A percentile compares a stretch with the other conserved stretches of the same genome.
Conservation (phyloP, 2,888 invertebrate genomes). For the Aleiodes testaceus region DNA sequence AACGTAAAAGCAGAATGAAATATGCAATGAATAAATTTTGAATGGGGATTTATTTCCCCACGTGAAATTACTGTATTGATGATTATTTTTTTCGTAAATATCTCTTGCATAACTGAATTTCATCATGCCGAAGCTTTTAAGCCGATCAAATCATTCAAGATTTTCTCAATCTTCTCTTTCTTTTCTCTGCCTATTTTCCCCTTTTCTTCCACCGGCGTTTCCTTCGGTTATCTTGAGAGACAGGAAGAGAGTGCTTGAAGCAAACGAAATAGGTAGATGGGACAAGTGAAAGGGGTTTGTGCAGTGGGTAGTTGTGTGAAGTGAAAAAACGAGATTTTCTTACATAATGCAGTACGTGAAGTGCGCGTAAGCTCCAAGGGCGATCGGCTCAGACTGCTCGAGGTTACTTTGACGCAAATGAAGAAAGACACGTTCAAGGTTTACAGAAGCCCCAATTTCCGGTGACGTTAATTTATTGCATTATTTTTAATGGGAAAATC, state of each 20-base stretch:
- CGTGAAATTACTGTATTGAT: background rate
- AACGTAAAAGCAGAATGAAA: no score
- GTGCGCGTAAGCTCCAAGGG: constrained; percentile 10
- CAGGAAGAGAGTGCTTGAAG: constrained; percentile 15
- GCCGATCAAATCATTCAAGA: constrained; percentile 20
- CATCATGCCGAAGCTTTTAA: constrained; percentile 24
- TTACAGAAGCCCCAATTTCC: constrained; percentile 23
- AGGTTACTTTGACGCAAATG: constrained; percentile 21
- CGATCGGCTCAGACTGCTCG: constrained; percentile 16
- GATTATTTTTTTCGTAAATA: background rate
- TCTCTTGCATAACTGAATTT: background rate
- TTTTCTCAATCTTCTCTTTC: constrained; percentile 6
- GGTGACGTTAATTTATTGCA: background rate
- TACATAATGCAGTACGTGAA: constrained; percentile 10
- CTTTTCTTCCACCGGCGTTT: background rate
- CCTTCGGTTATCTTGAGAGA: constrained; percentile 22
- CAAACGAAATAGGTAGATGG: constrained; percentile 5
- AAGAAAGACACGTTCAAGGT: constrained; percentile 18
- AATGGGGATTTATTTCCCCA: background rate
- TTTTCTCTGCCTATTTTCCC: background rate
- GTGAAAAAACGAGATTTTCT: constrained; percentile 10
- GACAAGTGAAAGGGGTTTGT: background rate
- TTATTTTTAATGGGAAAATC: background rate
- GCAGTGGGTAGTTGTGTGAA: background rate
- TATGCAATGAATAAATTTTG: no score